A percentile compares a stretch with the other conserved stretches of the same genome.
phyloP scores from a whole-genome alignment of 2,888 invertebrate species.

The Amphipoea lucens region DNA sequence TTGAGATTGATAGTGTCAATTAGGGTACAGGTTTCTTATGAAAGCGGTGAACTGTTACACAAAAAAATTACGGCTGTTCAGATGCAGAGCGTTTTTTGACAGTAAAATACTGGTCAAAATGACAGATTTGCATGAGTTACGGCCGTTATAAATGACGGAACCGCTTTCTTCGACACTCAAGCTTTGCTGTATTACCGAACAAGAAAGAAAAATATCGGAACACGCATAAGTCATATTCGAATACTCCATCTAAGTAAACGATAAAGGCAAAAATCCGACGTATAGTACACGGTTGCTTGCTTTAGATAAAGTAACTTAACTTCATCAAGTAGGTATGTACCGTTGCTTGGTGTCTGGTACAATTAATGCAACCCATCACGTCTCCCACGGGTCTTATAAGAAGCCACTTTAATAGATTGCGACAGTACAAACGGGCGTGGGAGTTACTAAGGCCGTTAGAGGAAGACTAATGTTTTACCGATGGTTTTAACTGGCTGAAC shows the following conservation, averaged over 20 bases:
- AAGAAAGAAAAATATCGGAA: background rate
- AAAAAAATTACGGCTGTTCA: background rate
- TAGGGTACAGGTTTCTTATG: background rate
- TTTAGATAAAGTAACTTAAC: conserved; percentile 10
- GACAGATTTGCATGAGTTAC: background rate
- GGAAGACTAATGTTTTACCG: background rate
- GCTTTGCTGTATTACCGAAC: background rate
- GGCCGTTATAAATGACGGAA: background rate
- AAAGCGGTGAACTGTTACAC: too few relatives aligned
- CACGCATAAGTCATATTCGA: background rate
- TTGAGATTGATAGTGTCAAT: background rate
- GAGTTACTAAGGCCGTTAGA: conserved; percentile 1
- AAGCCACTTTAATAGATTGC: conserved; percentile 22
- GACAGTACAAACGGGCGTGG: conserved; percentile 2
- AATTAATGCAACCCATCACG: background rate
- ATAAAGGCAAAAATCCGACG: background rate
- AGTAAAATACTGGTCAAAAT: background rate
- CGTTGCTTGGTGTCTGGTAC: background rate
- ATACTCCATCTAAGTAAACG: background rate
- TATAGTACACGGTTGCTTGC: conserved; percentile 1
- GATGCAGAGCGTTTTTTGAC: background rate
- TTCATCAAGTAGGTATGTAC: background rate
- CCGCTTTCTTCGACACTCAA: background rate
- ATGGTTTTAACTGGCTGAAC: background rate
- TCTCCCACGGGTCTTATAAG: conserved; percentile 7